Percentiles rank a stretch among this genome's conserved stretches.
These are phyloP conservation scores for Bombus waltoni DNA, from an alignment of 1,140 invertebrate species.

Conservation along the genomic window DNA sequence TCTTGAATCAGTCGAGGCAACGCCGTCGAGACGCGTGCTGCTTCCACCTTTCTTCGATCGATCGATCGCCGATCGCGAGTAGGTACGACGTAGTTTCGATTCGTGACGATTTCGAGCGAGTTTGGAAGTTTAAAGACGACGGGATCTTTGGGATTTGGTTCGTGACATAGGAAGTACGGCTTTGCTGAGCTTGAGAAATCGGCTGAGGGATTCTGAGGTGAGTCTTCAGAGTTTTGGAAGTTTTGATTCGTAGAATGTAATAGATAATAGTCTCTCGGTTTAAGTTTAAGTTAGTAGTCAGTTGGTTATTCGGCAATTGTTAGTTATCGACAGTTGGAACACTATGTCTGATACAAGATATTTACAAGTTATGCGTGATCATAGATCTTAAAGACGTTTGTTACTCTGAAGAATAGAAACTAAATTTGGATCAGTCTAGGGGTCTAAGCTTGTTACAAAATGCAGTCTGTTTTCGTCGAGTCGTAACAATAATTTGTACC, in stretches of 20 bases:
- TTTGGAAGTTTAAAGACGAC: background rate
- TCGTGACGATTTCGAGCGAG: background rate
- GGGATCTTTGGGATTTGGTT: background rate
- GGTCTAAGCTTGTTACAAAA: background rate
- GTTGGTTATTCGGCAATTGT: background rate
- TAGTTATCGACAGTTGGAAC: background rate
- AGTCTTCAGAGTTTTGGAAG: background rate
- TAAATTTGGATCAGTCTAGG: background rate
- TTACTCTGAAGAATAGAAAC: background rate
- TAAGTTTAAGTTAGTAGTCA: no score
- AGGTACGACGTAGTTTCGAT: background rate
- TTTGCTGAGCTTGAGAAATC: background rate
- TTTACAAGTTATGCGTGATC: no score
- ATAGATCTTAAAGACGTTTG: no score
- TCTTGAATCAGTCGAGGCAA: conserved; percentile 77
- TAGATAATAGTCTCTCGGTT: no score
- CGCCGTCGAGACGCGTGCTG: conserved; percentile 66
- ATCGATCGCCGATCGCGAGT: conserved; percentile 4
- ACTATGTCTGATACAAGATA: background rate
- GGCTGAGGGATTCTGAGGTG: background rate
- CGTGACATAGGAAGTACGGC: background rate
- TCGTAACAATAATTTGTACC: background rate
- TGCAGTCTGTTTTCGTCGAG: background rate
- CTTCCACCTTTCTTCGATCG: background rate
- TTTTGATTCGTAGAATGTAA: background rate